Percentiles rank a stretch among this genome's conserved stretches.
These are phyloP conservation scores for Dromiciops gliroides DNA, from an alignment of 2,113 vertebrate species.

Conservation along the genomic window DNA sequence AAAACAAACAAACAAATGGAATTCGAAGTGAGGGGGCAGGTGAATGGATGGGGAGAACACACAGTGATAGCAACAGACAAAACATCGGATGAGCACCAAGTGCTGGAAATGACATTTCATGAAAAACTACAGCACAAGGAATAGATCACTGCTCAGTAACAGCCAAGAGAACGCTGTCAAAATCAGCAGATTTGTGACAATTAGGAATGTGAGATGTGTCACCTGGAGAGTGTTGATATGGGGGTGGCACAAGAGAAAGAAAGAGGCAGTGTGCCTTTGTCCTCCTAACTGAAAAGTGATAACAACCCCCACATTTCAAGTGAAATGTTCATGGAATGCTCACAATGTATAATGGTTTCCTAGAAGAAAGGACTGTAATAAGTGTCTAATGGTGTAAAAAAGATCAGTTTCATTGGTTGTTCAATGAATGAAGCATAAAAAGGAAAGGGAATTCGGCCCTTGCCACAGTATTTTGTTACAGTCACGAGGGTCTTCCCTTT, in stretches of 20 bases:
- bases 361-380: slow-evolving; percentile 27
- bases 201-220: not conserved
- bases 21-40: not conserved
- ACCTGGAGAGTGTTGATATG: not conserved
- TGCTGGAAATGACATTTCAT: slow-evolving; percentile 34
- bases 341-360: slow-evolving; percentile 34
- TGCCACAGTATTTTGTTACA: slow-evolving; percentile 22
- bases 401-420: slow-evolving; percentile 17
- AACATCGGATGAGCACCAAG: not conserved
- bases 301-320: not conserved
- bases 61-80: slow-evolving; percentile 38
- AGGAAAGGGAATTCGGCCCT: slow-evolving; percentile 18
- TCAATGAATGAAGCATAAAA: slow-evolving; percentile 36
- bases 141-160: slow-evolving; percentile 43
- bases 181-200: slow-evolving; percentile 26
- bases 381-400: not conserved
- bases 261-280: not conserved
- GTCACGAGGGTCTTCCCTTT: not conserved
- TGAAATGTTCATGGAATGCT: not conserved
- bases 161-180: slow-evolving; percentile 29
- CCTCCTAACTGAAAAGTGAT: not conserved
- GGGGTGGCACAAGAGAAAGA: not conserved
- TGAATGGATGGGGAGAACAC: slow-evolving; percentile 21
- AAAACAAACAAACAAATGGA: not conserved
- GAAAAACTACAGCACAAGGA: not conserved